Conservation (phyloP, 2,888 invertebrate genomes). For the Cryptus viduatorius region DNA sequence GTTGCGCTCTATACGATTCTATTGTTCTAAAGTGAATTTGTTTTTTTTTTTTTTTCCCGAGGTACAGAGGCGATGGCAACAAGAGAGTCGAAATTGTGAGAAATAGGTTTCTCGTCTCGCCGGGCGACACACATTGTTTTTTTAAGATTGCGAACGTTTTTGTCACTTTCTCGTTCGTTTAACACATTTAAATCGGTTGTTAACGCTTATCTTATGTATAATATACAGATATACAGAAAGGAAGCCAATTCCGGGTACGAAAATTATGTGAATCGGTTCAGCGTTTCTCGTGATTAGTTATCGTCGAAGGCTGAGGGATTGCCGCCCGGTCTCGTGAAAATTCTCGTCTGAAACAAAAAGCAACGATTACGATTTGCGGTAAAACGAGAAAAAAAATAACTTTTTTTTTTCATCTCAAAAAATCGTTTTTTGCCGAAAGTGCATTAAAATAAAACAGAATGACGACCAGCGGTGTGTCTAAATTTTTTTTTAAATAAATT, state of each 20-base stretch:
- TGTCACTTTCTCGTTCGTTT: background rate
- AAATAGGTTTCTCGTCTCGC: background rate
- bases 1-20: conserved; percentile 1
- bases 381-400: background rate
- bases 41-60: background rate
- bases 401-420: too few species aligned
- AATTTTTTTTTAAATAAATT: too few species aligned
- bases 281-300: conserved; percentile 65
- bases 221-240: conserved; percentile 59
- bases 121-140: conserved; percentile 2
- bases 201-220: conserved; percentile 41
- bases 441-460: too few species aligned
- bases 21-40: conserved; percentile 15
- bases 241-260: conserved; percentile 63
- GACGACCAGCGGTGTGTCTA: too few species aligned
- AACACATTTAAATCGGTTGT: conserved; percentile 47
- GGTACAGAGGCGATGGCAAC: background rate
- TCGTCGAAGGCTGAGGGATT: conserved; percentile 68
- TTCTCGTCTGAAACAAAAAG: conserved; percentile 72
- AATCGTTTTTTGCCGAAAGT: too few species aligned
- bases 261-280: conserved; percentile 54
- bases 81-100: conserved; percentile 4
- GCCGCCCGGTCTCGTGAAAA: conserved; percentile 68
- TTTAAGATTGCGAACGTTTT: conserved; percentile 16
- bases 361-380: background rate